These are phyloP conservation scores for Anas bernieri DNA, from an alignment of 2,797 vertebrate species.

Conservation along the genomic window DNA sequence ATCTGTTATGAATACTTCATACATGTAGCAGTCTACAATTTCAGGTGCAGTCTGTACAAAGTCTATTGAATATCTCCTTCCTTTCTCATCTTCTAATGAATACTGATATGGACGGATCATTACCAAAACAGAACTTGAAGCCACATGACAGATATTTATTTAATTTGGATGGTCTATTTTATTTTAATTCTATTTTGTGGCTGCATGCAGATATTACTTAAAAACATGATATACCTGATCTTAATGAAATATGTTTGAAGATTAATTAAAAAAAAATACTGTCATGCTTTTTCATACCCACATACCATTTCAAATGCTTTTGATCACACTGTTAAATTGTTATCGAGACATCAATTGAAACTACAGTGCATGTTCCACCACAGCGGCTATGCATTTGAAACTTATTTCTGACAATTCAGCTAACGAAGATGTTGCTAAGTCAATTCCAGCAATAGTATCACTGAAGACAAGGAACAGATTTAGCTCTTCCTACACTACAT, in stretches of 20 bases:
- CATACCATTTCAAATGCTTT: neutral
- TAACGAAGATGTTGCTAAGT: neutral
- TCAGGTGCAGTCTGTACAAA: neutral
- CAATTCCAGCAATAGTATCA: neutral
- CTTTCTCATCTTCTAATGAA: neutral
- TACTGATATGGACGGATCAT: neutral
- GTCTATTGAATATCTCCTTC: neutral
- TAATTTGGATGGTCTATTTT: neutral
- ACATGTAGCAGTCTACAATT: neutral
- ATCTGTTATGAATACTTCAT: neutral
- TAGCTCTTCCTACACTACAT: neutral
- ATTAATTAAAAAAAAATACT: neutral
- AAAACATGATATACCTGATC: neutral
- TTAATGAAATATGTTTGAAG: neutral
- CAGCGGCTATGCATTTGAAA: neutral
- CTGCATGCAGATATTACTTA: neutral
- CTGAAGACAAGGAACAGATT: neutral
- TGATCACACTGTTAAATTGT: neutral
- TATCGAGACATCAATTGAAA: neutral
- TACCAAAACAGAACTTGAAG: neutral
- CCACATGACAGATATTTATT: neutral
- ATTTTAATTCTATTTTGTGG: neutral
- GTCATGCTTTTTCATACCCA: neutral
- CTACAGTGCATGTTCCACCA: neutral
- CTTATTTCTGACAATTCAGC: neutral